Evolutionary conservation across 2,113 vertebrate genomes (phyloP), one percentile per base, ranked within the genome.

Genomic region (Sus scrofa): DNA sequence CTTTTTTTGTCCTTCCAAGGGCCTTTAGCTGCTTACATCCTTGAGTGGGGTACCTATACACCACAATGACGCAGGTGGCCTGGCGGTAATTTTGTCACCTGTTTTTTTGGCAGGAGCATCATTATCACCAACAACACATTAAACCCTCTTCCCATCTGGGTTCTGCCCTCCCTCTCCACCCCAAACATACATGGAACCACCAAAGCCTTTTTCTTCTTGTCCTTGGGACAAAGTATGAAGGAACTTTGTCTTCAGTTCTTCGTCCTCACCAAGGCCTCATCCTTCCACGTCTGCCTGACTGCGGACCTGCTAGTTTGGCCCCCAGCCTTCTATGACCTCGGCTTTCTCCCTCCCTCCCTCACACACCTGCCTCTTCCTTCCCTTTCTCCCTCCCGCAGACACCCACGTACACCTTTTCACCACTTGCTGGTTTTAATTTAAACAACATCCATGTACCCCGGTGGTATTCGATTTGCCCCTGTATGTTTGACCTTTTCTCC

Each of bases 381-480:
- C 12, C n/a, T n/a, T 8, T 20, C 58, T 84, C 39, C 13, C 32
- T 0, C 9, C 22, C 12, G 84, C 9, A 75, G 30, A 71, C 37
- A 77, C 30, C 65, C 67, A 82, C 18, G 73, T 82, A 75, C 18
- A 63, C 20, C 7, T 73, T 83, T 95, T 58, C 6, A 75, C 27
- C 67, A 26, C 10, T 34, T 34, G 20, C 16, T 44, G 37, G 22
- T n/a, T 97, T 96, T 91, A 85, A 92, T 97, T 74, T 30, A 50
- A 16, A 73, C 65, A 77, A 14, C 24, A 32, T 32, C 54, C 3
- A 4, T 3, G 7, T 39, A 26, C 14, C 10, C 1, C 24, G 44
- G 19, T 30, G 19, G 19, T 39, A 4, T 52, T n/a, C 54, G 2
- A 63, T 52, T 24, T 54, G 37, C 18, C 14, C 10, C n/a, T 81